These are phyloP conservation scores for Pyrrhura leucotis DNA, from an alignment of 2,797 vertebrate genomes.

Conservation along the genomic window DNA sequence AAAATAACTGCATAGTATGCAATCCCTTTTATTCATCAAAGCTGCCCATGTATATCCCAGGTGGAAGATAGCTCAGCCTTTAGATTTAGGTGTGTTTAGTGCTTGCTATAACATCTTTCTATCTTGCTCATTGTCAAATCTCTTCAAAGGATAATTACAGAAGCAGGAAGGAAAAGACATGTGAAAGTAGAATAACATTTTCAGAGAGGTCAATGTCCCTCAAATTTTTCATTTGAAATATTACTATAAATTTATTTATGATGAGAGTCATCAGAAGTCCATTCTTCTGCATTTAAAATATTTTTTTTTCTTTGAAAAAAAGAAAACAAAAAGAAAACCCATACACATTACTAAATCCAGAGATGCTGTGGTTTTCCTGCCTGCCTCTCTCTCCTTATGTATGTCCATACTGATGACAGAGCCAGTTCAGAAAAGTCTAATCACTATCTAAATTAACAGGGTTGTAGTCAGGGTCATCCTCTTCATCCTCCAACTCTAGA, in stretches of 20 bases:
- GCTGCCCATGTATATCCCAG: not conserved
- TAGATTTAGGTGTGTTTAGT: not conserved
- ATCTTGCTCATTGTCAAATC: not conserved
- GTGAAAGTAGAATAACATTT: not conserved
- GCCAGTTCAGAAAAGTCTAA: constrained; percentile 71
- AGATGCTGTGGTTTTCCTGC: constrained; percentile 75
- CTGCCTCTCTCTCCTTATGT: not conserved
- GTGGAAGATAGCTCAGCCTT: constrained; percentile 1
- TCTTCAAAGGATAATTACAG: not conserved
- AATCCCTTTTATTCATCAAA: constrained; percentile 35
- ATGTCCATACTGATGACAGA: constrained; percentile 37
- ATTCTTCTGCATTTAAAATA: constrained; percentile 78
- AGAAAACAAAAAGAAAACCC: constrained; percentile 29
- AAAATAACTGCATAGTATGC: not conserved
- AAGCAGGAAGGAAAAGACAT: not conserved
- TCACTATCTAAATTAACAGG: constrained; percentile 90
- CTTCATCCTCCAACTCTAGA: constrained; percentile 93
- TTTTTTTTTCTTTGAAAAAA: constrained; percentile 58
- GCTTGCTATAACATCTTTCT: not conserved
- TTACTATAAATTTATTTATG: constrained; percentile 78
- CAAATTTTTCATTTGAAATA: constrained; percentile 58
- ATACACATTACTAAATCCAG: constrained; percentile 66
- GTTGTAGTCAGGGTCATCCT: constrained; percentile 90
- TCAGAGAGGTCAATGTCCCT: not conserved
- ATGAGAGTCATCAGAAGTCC: constrained; percentile 77